These are phyloP conservation scores for Hipposideros larvatus DNA, from an alignment of 2,797 vertebrate genomes.

Conservation along the genomic window DNA sequence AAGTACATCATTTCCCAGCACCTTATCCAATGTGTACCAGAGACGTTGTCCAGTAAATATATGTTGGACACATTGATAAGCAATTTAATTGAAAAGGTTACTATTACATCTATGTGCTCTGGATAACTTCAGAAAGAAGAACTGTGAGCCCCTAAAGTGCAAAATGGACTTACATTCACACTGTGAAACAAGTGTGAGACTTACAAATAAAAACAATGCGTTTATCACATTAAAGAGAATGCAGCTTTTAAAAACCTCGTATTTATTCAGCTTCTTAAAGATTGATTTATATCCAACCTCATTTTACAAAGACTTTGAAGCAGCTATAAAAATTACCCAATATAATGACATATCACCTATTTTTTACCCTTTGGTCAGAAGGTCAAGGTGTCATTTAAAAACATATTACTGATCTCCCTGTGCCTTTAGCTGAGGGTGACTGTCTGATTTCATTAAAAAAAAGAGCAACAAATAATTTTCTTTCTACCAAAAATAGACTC, in stretches of 20 bases:
- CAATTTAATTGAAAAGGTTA: conserved; percentile 26
- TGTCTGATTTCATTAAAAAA: conserved; percentile 54
- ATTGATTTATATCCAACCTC: not conserved
- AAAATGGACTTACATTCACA: not conserved
- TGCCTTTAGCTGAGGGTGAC: not conserved
- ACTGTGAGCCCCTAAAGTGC: not conserved
- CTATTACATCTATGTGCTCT: not conserved
- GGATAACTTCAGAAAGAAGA: conserved; percentile 3
- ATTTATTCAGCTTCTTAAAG: not conserved
- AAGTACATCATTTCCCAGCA: not conserved
- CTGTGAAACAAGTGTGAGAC: conserved; percentile 55
- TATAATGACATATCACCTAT: conserved; percentile 61
- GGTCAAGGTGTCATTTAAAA: conserved; percentile 43
- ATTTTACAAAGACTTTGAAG: conserved; percentile 43
- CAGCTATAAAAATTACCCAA: conserved; percentile 78
- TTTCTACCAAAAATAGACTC: conserved; percentile 48
- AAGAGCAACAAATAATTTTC: conserved; percentile 49
- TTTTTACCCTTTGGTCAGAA: conserved; percentile 62
- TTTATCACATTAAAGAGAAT: conserved; percentile 53
- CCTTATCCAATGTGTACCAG: not conserved
- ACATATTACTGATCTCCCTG: not conserved
- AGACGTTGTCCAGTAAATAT: not conserved
- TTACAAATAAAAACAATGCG: conserved; percentile 77
- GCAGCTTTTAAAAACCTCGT: not conserved
- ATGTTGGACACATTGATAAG: not conserved